A percentile compares a stretch with the other conserved stretches of the same genome.
phyloP scores from a whole-genome alignment of 2,797 vertebrate genomes.

The Epinephelus malabaricus region DNA sequence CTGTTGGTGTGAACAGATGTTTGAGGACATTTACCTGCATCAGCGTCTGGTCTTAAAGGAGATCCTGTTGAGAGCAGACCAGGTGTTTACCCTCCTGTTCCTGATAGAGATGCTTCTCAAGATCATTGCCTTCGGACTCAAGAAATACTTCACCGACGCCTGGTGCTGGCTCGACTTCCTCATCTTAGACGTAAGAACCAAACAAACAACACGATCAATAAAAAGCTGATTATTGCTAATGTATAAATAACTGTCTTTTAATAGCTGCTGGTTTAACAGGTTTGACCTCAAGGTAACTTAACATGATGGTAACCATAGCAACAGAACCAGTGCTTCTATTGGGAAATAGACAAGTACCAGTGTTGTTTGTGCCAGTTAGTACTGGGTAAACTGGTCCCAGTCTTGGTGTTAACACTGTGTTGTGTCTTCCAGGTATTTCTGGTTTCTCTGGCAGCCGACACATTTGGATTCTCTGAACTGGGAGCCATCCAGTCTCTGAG shows the following conservation, averaged over 20 bases:
- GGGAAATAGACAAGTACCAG: too few relatives aligned
- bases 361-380: not conserved
- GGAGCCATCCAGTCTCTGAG: conserved; percentile 90
- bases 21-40: conserved; percentile 93
- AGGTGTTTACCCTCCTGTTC: conserved; percentile 92
- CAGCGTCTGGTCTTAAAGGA: conserved; percentile 85
- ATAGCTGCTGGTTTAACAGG: too few relatives aligned
- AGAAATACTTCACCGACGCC: conserved; percentile 92
- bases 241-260: too few relatives aligned
- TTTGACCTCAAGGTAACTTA: too few relatives aligned
- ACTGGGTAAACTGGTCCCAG: not conserved
- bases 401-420: not conserved
- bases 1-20: conserved; percentile 84
- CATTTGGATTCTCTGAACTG: conserved; percentile 89
- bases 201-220: not conserved
- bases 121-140: conserved; percentile 92
- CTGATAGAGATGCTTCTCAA: conserved; percentile 95
- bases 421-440: conserved; percentile 87
- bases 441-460: conserved; percentile 88
- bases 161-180: conserved; percentile 98
- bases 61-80: conserved; percentile 90
- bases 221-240: too few relatives aligned
- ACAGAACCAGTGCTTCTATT: too few relatives aligned
- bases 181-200: conserved; percentile 89
- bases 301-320: not conserved